Base-by-base conservation (phyloP, 2,888 invertebrate species). In the Shargacucullia verbasci region DNA sequence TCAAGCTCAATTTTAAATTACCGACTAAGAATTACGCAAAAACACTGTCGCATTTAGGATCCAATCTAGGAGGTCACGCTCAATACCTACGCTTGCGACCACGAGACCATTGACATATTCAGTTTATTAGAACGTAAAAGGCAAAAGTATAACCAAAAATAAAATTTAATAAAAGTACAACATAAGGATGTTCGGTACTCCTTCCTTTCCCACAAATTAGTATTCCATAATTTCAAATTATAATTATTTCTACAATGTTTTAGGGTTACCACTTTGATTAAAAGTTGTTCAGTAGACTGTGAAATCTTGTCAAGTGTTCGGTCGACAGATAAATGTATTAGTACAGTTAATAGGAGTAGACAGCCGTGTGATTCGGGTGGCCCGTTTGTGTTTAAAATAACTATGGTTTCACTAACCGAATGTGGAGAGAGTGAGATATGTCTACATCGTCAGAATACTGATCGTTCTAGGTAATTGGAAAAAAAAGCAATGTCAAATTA, bases 241-340 rank as follows among this genome's bases (percentile, higher is more conserved):
- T 53, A 71, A 72, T n/a, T n/a, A n/a, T 62, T 62, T 61, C 47
- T 74, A 1, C 57, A 62, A 70, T 57, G 45, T 69, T 70, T 76
- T 66, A 59, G 65, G 68, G 68, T 67, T 58, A 60, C 53, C 60
- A 72, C 68, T 75, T 82, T 86, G 84, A 85, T 87, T 83, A 85
- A 80, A 82, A 81, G 72, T 78, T 80, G 81, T 58, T 72, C 83
- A 80, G 70, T 73, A 84, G 87, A 87, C 84, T 85, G 84, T 88
- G 75, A 88, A 86, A 85, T 86, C 86, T 82, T 84, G 87, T 89
- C 85, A 85, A 82, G 78, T 82, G 80, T 82, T 78, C 79, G 64
- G 74, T 73, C 79, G 80, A 81, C 81, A 79, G 76, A 75, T 77
- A 78, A 77, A 81, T 78, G 78, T 78, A 82, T 82, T 76, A 80